Evolutionary conservation across 2,888 invertebrate genomes (phyloP).

Genomic region (Aelia acuminata): DNA sequence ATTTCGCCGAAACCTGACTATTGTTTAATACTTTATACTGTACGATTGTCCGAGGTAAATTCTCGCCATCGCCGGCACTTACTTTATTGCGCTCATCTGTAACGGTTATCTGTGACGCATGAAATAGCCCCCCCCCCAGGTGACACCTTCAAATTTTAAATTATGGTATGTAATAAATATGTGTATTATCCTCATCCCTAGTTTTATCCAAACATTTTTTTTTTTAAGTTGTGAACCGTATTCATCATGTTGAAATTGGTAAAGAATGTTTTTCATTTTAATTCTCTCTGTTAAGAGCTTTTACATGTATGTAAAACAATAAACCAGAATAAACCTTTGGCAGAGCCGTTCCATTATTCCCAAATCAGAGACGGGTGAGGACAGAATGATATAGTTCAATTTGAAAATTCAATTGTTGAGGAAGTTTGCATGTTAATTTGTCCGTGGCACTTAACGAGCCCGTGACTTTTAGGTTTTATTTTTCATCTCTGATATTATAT

Average conservation of each 20-base stretch:
- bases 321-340: background rate
- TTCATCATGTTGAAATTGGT: too few relatives aligned
- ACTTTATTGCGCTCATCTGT: slow-evolving; percentile 14
- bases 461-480: too few relatives aligned
- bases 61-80: background rate
- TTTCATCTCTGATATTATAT: too few relatives aligned
- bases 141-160: background rate
- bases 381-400: background rate
- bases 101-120: background rate
- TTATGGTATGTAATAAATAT: background rate
- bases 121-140: background rate
- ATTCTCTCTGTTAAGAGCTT: background rate
- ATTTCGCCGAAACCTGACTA: background rate
- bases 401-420: background rate
- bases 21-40: background rate
- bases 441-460: too few relatives aligned
- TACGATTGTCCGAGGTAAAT: background rate
- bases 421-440: too few relatives aligned
- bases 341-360: background rate
- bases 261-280: too few relatives aligned
- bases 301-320: background rate
- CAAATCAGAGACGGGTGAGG: background rate
- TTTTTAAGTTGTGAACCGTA: too few relatives aligned
- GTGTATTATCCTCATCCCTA: background rate
- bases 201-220: background rate